Percentiles rank a stretch among this genome's conserved stretches.
phyloP scores from a whole-genome alignment of 2,113 vertebrate species.

The Ploceus nigricollis region DNA sequence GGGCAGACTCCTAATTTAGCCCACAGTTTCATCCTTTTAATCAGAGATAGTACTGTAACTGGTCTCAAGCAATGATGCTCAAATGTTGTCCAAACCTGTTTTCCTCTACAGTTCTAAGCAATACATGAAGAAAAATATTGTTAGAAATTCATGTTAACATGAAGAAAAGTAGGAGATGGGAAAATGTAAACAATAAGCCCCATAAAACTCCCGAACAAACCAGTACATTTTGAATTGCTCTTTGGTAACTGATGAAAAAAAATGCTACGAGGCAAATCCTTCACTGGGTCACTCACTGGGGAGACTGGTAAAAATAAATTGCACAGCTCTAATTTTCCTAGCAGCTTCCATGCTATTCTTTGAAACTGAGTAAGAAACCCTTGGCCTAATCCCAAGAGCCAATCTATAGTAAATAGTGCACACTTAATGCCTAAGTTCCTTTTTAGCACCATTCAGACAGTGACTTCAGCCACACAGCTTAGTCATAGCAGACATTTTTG shows the following conservation, averaged over 20 bases:
- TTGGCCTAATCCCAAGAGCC: conserved; percentile 83
- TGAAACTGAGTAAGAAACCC: conserved; percentile 82
- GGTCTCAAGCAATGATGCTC: neutral
- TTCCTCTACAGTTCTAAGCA: conserved; percentile 32
- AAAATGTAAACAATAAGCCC: conserved; percentile 54
- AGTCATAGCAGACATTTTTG: conserved; percentile 99
- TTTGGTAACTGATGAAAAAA: conserved; percentile 70
- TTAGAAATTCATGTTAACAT: neutral
- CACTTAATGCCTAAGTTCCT: conserved; percentile 85
- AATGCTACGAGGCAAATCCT: conserved; percentile 75
- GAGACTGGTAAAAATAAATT: conserved; percentile 82
- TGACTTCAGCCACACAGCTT: conserved; percentile 88
- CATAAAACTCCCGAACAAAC: conserved; percentile 55
- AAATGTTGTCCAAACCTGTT: neutral
- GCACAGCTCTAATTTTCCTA: conserved; percentile 79
- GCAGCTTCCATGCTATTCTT: conserved; percentile 84
- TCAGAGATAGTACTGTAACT: conserved; percentile 14
- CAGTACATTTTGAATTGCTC: conserved; percentile 67
- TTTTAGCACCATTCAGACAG: conserved; percentile 86
- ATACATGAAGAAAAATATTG: conserved; percentile 10
- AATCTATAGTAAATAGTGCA: conserved; percentile 85
- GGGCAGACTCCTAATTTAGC: neutral
- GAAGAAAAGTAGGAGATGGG: conserved; percentile 47
- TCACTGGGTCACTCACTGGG: conserved; percentile 76
- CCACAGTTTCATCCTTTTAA: neutral